Evolutionary conservation across 1,140 invertebrate genomes (phyloP), one percentile per base, ranked within the genome.

Genomic region (Idris sp.): DNA sequence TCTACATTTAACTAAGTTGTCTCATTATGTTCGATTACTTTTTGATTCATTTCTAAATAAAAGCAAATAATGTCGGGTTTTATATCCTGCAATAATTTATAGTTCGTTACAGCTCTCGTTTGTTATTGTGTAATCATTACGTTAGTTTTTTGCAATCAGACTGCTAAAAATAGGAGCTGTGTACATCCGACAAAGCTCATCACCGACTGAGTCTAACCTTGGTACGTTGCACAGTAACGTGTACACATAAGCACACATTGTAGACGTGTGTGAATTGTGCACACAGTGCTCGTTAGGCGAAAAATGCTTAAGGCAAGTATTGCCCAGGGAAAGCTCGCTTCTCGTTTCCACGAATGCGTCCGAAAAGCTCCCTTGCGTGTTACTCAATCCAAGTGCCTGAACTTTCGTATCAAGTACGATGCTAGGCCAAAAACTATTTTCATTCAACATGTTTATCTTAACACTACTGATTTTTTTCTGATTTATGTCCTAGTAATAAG

Each of bases 261-360:
- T n/a, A n/a, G n/a, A n/a, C n/a, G n/a, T n/a, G n/a, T n/a, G n/a
- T 46, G 48, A 71, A 56, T 54, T 44, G 38, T 33, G 44, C 46
- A 31, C 40, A 49, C 49, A 44, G 35, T 36, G 40, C 67, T 71
- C 67, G 67, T 62, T 71, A 62, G 26, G 51, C 43, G 48, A 62
- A 71, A 54, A 35, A 48, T 62, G 51, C 67, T 71, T 62, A 62
- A 71, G 36, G 31, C 49, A 64, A 72, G 59, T 64, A 72, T 72
- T 58, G 59, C 58, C 51, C 43, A 36, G 68, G 59, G 44, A 64
- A 61, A 56, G 25, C 35, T 58, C 36, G 36, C 62, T 61, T 62
- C 58, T 46, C 43, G 51, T 72, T 72, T 58, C 59, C 43, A 33
- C 40, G 49, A 22, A 58, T 51, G 41, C 48, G 41, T 58, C 41